These are phyloP conservation scores for Lutraria rhynchaena DNA, from an alignment of 1,140 invertebrate genomes.

Conservation along the genomic window DNA sequence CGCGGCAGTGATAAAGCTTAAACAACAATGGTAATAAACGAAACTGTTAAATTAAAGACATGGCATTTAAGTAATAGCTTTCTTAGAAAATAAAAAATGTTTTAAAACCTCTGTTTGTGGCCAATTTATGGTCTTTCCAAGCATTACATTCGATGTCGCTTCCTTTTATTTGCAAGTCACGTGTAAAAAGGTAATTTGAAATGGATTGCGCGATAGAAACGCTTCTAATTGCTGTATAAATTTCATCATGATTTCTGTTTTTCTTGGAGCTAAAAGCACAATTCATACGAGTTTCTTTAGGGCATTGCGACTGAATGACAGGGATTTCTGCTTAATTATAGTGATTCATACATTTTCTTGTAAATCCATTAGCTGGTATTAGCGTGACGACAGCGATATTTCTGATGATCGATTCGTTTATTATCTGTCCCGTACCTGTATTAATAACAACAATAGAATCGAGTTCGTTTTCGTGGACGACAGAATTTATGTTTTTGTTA, in stretches of 20 bases:
- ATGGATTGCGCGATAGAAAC: slow-evolving; percentile 27
- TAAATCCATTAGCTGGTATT: slow-evolving; percentile 53
- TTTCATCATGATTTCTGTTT: slow-evolving; percentile 13
- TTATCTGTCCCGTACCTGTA: slow-evolving; percentile 42
- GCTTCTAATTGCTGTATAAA: slow-evolving; percentile 42
- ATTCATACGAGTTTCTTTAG: slow-evolving; percentile 42
- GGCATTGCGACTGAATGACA: slow-evolving; percentile 12
- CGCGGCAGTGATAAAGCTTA: no score
- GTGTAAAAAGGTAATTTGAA: slow-evolving; percentile 39
- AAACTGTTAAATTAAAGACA: no score
- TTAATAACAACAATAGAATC: slow-evolving; percentile 6
- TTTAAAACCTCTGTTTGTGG: not conserved
- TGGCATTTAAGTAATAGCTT: no score
- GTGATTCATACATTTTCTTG: slow-evolving; percentile 41
- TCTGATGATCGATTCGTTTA: slow-evolving; percentile 28
- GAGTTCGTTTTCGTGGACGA: no score
- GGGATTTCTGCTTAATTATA: slow-evolving; percentile 52
- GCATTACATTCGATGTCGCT: slow-evolving; percentile 12
- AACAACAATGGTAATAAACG: no score
- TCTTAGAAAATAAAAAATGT: no score
- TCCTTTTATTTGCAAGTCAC: slow-evolving; percentile 26
- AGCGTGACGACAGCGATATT: slow-evolving; percentile 47
- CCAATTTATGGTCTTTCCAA: slow-evolving; percentile 24
- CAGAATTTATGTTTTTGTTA: no score
- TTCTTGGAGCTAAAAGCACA: slow-evolving; percentile 51